Percentiles rank a stretch among this genome's conserved stretches.
Conservation (phyloP, 2,888 invertebrate species). For the Lepidocyrtinus sp. region DNA sequence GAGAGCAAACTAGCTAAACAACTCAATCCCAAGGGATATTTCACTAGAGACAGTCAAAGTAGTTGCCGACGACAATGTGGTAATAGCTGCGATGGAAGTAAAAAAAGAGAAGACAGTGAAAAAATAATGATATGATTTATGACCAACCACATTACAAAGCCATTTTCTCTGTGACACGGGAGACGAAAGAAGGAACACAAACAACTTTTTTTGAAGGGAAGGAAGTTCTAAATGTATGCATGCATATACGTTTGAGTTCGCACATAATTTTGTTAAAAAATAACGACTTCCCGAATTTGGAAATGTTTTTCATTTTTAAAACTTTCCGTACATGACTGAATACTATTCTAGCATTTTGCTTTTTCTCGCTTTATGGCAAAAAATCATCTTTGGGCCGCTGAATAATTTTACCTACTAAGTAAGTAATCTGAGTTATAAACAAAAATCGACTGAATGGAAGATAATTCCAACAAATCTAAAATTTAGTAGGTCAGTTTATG, state of each 20-base stretch:
- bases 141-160: slow-evolving; percentile 49
- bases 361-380: too few relatives aligned
- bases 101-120: slow-evolving; percentile 45
- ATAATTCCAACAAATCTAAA: too few relatives aligned
- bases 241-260: neutral
- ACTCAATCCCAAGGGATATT: slow-evolving; percentile 59
- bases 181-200: neutral
- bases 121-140: slow-evolving; percentile 61
- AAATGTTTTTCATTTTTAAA: too few relatives aligned
- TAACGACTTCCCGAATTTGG: neutral
- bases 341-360: too few relatives aligned
- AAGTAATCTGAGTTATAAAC: too few relatives aligned
- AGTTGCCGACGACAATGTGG: slow-evolving; percentile 50
- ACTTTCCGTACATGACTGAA: too few relatives aligned
- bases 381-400: too few relatives aligned
- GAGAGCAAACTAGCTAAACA: slow-evolving; percentile 46
- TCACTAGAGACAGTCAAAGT: slow-evolving; percentile 43
- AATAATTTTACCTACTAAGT: too few relatives aligned
- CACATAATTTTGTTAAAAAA: neutral
- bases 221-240: slow-evolving; percentile 14
- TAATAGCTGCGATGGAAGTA: slow-evolving; percentile 27
- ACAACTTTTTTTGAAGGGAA: slow-evolving; percentile 3
- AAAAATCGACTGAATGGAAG: too few relatives aligned
- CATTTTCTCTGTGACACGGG: neutral
- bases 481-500: too few relatives aligned